Conservation (phyloP, 1,140 invertebrate species). For the Glomeris maerens region DNA sequence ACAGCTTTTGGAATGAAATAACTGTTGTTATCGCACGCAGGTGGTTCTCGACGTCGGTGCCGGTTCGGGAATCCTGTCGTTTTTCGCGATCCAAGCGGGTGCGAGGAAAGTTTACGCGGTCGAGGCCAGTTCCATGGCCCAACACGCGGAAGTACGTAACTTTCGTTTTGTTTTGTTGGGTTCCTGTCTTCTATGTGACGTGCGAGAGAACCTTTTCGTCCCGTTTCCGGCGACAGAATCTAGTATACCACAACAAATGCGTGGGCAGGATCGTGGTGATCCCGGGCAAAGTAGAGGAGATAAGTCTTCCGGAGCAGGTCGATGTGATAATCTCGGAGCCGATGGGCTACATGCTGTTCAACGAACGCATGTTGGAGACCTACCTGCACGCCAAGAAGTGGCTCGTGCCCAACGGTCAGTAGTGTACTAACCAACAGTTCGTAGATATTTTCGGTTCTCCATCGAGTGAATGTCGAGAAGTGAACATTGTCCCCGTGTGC, state of each 20-base stretch:
- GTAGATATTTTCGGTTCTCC: background rate
- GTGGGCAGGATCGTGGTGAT: constrained; percentile 77
- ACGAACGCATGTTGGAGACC: constrained; percentile 98
- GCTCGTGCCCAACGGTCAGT: constrained; percentile 67
- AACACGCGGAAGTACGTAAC: constrained; percentile 68
- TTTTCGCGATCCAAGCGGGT: constrained; percentile 95
- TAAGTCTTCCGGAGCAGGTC: constrained; percentile 83
- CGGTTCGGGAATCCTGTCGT: constrained; percentile 92
- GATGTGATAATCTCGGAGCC: constrained; percentile 98
- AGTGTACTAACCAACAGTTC: constrained; percentile 18
- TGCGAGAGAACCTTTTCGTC: too few relatives aligned
- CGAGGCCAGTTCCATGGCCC: constrained; percentile 96
- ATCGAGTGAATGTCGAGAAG: too few relatives aligned
- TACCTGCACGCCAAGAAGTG: constrained; percentile 98
- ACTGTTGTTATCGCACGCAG: constrained; percentile 20
- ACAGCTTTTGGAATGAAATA: background rate
- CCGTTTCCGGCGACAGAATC: too few relatives aligned
- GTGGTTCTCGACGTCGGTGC: constrained; percentile 93
- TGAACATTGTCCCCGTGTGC: too few relatives aligned
- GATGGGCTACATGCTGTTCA: constrained; percentile 99
- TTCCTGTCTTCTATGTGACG: constrained; percentile 19
- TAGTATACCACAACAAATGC: constrained; percentile 82
- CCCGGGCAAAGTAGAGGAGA: constrained; percentile 97
- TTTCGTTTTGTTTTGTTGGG: constrained; percentile 10
- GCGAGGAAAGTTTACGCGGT: constrained; percentile 95